A percentile compares a stretch with the other conserved stretches of the same genome.
These are phyloP conservation scores for Sialis fuliginosa DNA, from an alignment of 2,888 invertebrate species.

Conservation along the genomic window DNA sequence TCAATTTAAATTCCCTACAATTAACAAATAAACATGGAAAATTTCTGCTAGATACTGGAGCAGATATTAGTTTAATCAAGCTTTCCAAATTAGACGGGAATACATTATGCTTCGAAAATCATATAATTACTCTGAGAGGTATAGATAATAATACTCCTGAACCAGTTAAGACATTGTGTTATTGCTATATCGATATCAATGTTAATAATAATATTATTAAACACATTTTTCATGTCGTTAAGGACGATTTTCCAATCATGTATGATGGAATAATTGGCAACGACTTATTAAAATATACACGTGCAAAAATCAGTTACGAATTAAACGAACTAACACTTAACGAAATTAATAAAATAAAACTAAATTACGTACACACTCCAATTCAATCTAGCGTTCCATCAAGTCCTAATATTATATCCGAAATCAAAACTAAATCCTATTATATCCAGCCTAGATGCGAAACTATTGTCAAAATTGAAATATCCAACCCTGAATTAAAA, in stretches of 20 bases:
- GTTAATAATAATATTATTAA: background rate
- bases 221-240: background rate
- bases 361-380: too few relatives aligned
- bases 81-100: too few relatives aligned
- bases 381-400: too few relatives aligned
- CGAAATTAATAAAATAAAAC: too few relatives aligned
- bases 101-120: too few relatives aligned
- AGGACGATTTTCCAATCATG: background rate
- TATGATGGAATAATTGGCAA: background rate
- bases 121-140: too few relatives aligned
- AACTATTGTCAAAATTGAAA: background rate
- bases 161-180: background rate
- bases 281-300: background rate
- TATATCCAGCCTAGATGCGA: background rate
- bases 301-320: background rate
- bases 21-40: too few relatives aligned
- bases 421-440: background rate
- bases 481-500: background rate
- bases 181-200: background rate
- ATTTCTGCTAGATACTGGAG: too few relatives aligned
- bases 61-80: too few relatives aligned
- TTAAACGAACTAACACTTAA: background rate
- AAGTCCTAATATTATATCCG: too few relatives aligned
- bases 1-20: too few relatives aligned
- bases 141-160: background rate